Percentiles rank a stretch among this genome's conserved stretches.
Evolutionary conservation across 2,888 invertebrate species (phyloP).

Genomic region (Penaeus monodon): DNA sequence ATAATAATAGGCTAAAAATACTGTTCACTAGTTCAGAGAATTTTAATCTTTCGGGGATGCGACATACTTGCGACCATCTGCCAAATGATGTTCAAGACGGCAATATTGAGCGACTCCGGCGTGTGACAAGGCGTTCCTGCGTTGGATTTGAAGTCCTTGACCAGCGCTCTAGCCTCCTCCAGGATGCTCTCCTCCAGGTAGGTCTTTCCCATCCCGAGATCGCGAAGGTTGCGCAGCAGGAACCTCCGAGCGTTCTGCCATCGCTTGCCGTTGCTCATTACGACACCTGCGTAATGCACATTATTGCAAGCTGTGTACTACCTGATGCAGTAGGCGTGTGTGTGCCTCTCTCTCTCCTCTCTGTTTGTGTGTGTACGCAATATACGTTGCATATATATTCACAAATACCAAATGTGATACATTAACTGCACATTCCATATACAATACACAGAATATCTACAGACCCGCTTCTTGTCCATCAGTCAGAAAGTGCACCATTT

Average conservation of each 20-base stretch:
- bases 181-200: slow-evolving; percentile 42
- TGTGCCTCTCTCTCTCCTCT: too few relatives aligned
- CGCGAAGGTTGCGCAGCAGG: slow-evolving; percentile 42
- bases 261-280: not conserved
- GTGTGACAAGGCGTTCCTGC: slow-evolving; percentile 21
- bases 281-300: not conserved
- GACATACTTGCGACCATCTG: slow-evolving; percentile 51
- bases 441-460: too few relatives aligned
- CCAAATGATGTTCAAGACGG: slow-evolving; percentile 45
- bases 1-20: too few relatives aligned
- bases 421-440: too few relatives aligned
- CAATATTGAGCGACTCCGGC: slow-evolving; percentile 26
- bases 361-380: too few relatives aligned
- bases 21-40: too few relatives aligned
- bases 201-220: slow-evolving; percentile 51
- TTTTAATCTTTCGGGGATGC: not conserved
- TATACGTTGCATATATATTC: too few relatives aligned
- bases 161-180: slow-evolving; percentile 30
- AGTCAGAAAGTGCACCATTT: too few relatives aligned
- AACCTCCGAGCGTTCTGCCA: slow-evolving; percentile 47
- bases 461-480: too few relatives aligned
- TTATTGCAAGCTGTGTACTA: too few relatives aligned
- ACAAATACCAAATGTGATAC: too few relatives aligned
- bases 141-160: slow-evolving; percentile 28
- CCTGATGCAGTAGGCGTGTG: too few relatives aligned